Percentiles rank a stretch among this genome's conserved stretches.
Conservation (phyloP, 2,888 invertebrate species). For the Diplazon laetatorius region DNA sequence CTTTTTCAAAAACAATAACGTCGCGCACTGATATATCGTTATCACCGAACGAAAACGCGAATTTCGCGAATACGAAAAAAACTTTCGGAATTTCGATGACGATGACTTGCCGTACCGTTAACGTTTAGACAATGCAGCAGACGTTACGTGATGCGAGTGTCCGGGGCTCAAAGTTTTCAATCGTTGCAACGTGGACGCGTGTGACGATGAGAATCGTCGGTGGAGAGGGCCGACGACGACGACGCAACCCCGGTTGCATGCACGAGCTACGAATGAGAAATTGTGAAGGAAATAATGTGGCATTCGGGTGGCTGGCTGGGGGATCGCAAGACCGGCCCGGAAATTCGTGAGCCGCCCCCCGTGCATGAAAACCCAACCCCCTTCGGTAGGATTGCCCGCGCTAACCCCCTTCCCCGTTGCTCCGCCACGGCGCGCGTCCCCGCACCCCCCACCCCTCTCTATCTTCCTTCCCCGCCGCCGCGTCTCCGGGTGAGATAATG, state of each 20-base stretch:
- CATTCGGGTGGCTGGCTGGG: slow-evolving; percentile 26
- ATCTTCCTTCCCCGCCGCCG: slow-evolving; percentile 62
- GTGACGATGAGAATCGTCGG: slow-evolving; percentile 15
- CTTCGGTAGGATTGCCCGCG: slow-evolving; percentile 49
- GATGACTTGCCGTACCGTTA: too few species aligned
- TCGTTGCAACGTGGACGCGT: slow-evolving; percentile 5
- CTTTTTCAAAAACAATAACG: slow-evolving; percentile 20
- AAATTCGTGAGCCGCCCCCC: slow-evolving; percentile 59
- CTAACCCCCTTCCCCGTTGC: slow-evolving; percentile 44
- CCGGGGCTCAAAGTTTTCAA: slow-evolving; percentile 74
- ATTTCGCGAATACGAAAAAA: slow-evolving; percentile 41
- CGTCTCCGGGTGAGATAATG: slow-evolving; percentile 79
- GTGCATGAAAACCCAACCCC: slow-evolving; percentile 60
- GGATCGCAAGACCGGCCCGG: slow-evolving; percentile 33
- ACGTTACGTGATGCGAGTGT: slow-evolving; percentile 70
- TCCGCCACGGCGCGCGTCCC: slow-evolving; percentile 42
- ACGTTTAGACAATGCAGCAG: too few species aligned
- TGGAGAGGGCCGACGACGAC: slow-evolving; percentile 11
- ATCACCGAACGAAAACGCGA: slow-evolving; percentile 13
- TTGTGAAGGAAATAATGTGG: slow-evolving; percentile 72
- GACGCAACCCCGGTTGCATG: slow-evolving; percentile 48
- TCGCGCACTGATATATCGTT: slow-evolving; percentile 34
- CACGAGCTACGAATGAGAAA: slow-evolving; percentile 70
- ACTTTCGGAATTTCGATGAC: too few species aligned
- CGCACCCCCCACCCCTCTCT: slow-evolving; percentile 55